A percentile compares a stretch with the other conserved stretches of the same genome.
phyloP scores from a whole-genome alignment of 2,888 invertebrate genomes.

The Trachelus stipa region DNA sequence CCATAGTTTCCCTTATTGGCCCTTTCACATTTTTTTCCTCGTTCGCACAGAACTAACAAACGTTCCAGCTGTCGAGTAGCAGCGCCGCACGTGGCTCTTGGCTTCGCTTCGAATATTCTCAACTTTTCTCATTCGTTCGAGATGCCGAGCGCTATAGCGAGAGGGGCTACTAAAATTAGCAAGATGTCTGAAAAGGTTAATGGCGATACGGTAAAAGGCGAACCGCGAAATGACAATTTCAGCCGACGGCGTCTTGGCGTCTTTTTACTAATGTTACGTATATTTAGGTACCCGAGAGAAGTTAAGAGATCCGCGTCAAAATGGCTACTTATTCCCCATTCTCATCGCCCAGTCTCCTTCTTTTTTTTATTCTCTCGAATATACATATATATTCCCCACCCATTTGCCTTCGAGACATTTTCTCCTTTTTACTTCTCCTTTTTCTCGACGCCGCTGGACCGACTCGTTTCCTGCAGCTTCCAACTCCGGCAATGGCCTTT shows the following conservation, averaged over 20 bases:
- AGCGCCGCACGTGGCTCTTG: no score
- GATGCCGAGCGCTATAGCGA: no score
- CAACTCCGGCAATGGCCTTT: slow-evolving; percentile 52
- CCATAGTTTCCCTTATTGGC: background rate
- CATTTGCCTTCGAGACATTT: slow-evolving; percentile 17
- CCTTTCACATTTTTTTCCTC: background rate
- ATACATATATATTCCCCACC: slow-evolving; percentile 5
- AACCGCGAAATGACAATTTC: background rate
- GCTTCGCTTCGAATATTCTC: background rate
- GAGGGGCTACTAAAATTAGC: background rate
- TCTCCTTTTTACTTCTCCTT: slow-evolving; percentile 24
- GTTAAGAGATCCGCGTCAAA: background rate
- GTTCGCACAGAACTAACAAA: background rate
- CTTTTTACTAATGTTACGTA: background rate
- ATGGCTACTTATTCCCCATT: background rate
- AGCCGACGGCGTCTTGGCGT: background rate
- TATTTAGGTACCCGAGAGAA: background rate
- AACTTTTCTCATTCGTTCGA: background rate
- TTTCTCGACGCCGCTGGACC: slow-evolving; percentile 35
- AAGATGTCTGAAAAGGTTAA: background rate
- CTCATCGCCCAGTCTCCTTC: slow-evolving; percentile 17
- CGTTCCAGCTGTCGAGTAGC: background rate
- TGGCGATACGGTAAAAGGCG: background rate
- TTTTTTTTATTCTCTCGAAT: slow-evolving; percentile 11
- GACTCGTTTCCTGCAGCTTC: slow-evolving; percentile 37